Base-by-base conservation (phyloP, 2,888 invertebrate species). In the Diplazon laetatorius region DNA sequence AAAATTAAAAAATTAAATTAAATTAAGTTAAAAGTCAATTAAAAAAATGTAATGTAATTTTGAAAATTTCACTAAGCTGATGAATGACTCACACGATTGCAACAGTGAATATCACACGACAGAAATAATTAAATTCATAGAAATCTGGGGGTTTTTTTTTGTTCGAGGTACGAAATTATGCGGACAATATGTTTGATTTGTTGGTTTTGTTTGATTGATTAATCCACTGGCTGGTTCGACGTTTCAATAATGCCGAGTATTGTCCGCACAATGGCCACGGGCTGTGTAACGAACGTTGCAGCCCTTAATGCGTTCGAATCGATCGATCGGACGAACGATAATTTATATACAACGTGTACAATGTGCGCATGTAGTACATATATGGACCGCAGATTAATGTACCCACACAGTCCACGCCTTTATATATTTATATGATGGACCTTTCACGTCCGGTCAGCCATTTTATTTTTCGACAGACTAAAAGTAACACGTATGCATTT, bases 281-380 rank as follows among this genome's bases (percentile, higher is more conserved):
- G n/a, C n/a, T 42, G 44, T 18, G 35, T 35, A 48, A 48, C 48
- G 14, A 22, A 18, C 30, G 65, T n/a, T 46, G 35, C n/a, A n/a
- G 30, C 37, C 46, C 50, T 20, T n/a, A 25, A 22, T 22, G 37
- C 14, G 35, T 16, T 4, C 37, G 20, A 50, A 65, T 50, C 20
- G 22, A 65, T 65, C 65, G 65, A 65, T 50, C 48, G 48, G 65
- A 65, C 65, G 48, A n/a, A 50, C 30, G 35, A 14, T 57, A 5
- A 35, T 50, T 10, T 22, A 14, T 16, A 16, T 14, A 35, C 10
- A 4, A 46, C 18, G 6, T 6, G 8, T 25, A 52, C n/a, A 25
- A 14, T n/a, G 2, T 6, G 10, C 14, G 10, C 18, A 18, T 48
- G 0, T 20, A 18, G n/a, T n/a, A n/a, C n/a, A n/a, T n/a, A n/a